A percentile compares a stretch with the other conserved stretches of the same genome.
These are phyloP conservation scores for Idaea straminata DNA, from an alignment of 2,888 invertebrate species.

Conservation along the genomic window DNA sequence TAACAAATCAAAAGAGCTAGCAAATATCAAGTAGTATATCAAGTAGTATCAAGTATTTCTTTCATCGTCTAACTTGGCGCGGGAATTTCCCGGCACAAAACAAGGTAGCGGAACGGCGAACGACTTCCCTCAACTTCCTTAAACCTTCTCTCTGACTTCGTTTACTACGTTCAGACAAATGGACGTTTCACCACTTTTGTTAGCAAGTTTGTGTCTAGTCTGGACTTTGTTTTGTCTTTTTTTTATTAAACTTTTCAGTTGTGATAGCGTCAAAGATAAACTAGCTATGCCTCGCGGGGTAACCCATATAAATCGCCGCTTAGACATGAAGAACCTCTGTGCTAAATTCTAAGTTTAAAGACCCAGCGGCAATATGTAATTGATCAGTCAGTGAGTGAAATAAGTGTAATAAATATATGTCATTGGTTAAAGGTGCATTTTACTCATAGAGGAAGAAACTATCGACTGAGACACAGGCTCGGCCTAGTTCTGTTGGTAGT, in stretches of 20 bases:
- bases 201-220: background rate
- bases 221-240: background rate
- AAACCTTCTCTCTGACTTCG: background rate
- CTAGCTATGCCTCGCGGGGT: too few relatives aligned
- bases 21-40: background rate
- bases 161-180: background rate
- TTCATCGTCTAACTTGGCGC: constrained; percentile 6
- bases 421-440: too few relatives aligned
- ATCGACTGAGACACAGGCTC: too few relatives aligned
- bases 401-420: too few relatives aligned
- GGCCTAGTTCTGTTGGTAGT: too few relatives aligned
- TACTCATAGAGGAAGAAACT: too few relatives aligned
- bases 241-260: background rate
- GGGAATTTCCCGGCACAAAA: constrained; percentile 52
- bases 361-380: too few relatives aligned
- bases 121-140: constrained; percentile 50
- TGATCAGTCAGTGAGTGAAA: too few relatives aligned
- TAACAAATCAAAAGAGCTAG: background rate
- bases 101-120: constrained; percentile 56
- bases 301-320: too few relatives aligned
- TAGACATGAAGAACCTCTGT: too few relatives aligned
- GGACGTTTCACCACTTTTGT: constrained; percentile 1
- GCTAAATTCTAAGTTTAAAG: too few relatives aligned
- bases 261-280: too few relatives aligned
- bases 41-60: background rate